Percentiles rank a stretch among this genome's conserved stretches.
These are phyloP conservation scores for Dipodomys stephensi DNA, from an alignment of 2,113 vertebrate species.

Conservation along the genomic window DNA sequence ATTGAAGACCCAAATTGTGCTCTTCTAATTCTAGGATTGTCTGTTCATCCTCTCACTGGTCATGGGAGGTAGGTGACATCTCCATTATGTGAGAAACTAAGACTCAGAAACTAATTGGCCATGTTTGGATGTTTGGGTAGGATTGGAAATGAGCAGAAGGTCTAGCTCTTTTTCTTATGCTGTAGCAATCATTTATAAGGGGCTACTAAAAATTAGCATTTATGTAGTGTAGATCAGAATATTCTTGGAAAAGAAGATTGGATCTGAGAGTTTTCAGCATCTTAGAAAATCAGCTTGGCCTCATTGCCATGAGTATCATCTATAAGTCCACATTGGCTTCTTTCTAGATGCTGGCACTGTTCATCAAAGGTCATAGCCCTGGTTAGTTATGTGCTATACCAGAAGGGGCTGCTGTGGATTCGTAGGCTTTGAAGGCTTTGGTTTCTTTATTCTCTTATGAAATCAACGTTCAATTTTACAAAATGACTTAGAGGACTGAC, in stretches of 20 bases:
- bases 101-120: not conserved
- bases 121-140: not conserved
- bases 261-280: not conserved
- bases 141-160: not conserved
- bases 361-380: not conserved
- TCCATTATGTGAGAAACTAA: not conserved
- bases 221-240: not conserved
- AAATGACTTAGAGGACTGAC: slow-evolving; percentile 63
- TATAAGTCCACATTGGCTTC: not conserved
- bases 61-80: not conserved
- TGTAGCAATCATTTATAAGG: not conserved
- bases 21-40: not conserved
- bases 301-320: not conserved
- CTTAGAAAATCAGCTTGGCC: not conserved
- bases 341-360: not conserved
- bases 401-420: slow-evolving; percentile 32
- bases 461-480: slow-evolving; percentile 62
- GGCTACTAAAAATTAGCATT: not conserved
- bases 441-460: slow-evolving; percentile 62
- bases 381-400: not conserved
- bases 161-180: not conserved
- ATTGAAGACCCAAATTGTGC: not conserved
- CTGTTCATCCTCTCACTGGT: not conserved
- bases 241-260: slow-evolving; percentile 40
- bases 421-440: not conserved